Evolutionary conservation across 2,888 invertebrate species (phyloP), one percentile per base, ranked within the genome.

Genomic region (Biston stratarius): DNA sequence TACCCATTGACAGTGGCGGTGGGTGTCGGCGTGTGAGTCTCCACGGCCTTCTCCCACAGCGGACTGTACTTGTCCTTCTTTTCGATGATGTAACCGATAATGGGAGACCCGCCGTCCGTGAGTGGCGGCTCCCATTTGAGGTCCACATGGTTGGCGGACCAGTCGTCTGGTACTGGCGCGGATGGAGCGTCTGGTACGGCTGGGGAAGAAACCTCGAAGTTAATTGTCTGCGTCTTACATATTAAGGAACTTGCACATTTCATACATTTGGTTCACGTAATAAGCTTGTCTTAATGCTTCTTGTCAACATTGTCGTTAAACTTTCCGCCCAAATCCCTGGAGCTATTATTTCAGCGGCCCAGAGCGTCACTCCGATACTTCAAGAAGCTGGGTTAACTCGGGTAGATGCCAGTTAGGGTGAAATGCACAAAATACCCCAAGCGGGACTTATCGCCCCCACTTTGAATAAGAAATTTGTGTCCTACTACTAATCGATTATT

Each of bases 81-180:
- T 92, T 99, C 99, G 76, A 99, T 95, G 72, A 98, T 97, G 87
- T 99, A 99, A 6, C 98, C 97, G 73, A 97, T 96, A 83, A 99
- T 97, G 33, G 99, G 99, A 3, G 99, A 97, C 15, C 99, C 99
- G 44, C 99, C 99, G 85, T 98, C 97, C 45, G 96, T 96, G 59
- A 96, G 94, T 0, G 99, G 99, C 73, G 98, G 96, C 73, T 96
- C 95, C 99, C 99, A 99, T 77, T 96, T 96, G 63, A 99, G 95
- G 80, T 98, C 98, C 76, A 98, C 97, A 86, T 98, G 98, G 81
- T 96, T 97, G 55, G 98, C 97, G 60, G 98, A 97, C 97, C 98
- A 98, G 90, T 99, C 99, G 67, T 96, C 96, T 0, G 98, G 97
- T 74, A 97, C 97, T 0, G 99, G 99, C n/a, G 96, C 96, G 24